A percentile compares a stretch with the other conserved stretches of the same genome.
phyloP scores from a whole-genome alignment of 2,113 vertebrate genomes.

The Himantopus leucocephalus region DNA sequence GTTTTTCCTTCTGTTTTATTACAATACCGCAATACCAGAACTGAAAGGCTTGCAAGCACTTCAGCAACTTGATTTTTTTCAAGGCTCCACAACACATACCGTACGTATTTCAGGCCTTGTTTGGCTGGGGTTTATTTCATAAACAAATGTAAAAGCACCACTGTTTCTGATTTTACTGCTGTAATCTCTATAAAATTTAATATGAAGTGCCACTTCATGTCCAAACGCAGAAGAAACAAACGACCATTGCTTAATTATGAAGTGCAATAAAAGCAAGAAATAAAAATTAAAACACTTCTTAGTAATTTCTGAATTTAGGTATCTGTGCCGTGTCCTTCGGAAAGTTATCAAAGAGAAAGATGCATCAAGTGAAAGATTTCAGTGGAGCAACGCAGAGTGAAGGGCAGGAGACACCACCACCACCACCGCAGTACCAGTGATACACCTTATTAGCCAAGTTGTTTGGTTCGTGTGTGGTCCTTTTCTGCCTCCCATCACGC shows the following conservation, averaged over 20 bases:
- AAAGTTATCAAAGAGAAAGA: background rate
- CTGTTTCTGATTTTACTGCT: background rate
- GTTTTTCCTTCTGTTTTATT: background rate
- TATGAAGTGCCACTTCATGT: background rate
- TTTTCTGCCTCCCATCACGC: background rate
- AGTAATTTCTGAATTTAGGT: background rate
- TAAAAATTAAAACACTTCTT: background rate
- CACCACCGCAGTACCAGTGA: background rate
- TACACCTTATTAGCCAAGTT: background rate
- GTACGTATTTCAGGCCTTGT: no score
- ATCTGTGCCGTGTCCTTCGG: background rate
- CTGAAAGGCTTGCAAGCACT: background rate
- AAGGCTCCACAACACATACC: background rate
- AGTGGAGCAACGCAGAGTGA: background rate
- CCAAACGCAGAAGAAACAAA: background rate
- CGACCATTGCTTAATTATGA: background rate
- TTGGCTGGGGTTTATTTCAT: background rate
- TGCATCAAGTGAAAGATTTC: background rate
- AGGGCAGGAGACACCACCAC: background rate
- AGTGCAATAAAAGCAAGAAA: background rate
- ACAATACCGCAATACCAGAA: background rate
- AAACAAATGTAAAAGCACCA: background rate
- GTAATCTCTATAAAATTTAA: background rate
- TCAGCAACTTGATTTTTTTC: background rate
- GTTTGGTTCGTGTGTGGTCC: accelerated